phyloP scores from a whole-genome alignment of 2,888 invertebrate genomes.

The Melanargia galathea region DNA sequence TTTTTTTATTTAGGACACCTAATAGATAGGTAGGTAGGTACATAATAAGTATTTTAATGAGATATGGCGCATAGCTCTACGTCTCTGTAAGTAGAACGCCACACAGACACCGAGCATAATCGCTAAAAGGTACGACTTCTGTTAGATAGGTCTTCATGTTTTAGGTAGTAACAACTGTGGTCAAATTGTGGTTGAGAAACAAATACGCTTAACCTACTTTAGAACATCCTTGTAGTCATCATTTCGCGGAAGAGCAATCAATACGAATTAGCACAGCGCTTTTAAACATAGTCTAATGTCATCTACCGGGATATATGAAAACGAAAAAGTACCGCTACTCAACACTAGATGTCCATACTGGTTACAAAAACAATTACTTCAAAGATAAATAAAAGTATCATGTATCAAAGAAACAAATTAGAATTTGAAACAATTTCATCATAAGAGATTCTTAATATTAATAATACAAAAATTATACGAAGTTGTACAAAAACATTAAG shows the following conservation, averaged over 20 bases:
- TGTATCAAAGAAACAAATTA: neutral
- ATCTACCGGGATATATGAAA: neutral
- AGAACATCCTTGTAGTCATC: constrained; percentile 11
- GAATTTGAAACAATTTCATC: too few relatives aligned
- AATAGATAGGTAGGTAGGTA: too few relatives aligned
- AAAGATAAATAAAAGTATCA: neutral
- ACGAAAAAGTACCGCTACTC: neutral
- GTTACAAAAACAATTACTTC: neutral
- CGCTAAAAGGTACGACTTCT: neutral
- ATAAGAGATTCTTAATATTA: too few relatives aligned
- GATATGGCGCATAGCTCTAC: too few relatives aligned
- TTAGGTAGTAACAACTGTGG: too few relatives aligned
- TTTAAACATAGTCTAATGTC: neutral
- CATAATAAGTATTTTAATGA: too few relatives aligned
- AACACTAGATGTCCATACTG: neutral
- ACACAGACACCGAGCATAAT: too few relatives aligned
- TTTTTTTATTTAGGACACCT: too few relatives aligned
- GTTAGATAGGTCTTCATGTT: too few relatives aligned
- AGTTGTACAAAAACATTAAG: too few relatives aligned
- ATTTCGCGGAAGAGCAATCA: constrained; percentile 22
- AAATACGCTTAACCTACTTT: constrained; percentile 17
- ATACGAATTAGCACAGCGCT: constrained; percentile 15
- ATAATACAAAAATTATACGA: too few relatives aligned
- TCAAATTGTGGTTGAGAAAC: constrained; percentile 3
- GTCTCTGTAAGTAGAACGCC: too few relatives aligned